These are phyloP conservation scores for Nasonia oneida DNA, from an alignment of 2,888 invertebrate species.

Conservation along the genomic window DNA sequence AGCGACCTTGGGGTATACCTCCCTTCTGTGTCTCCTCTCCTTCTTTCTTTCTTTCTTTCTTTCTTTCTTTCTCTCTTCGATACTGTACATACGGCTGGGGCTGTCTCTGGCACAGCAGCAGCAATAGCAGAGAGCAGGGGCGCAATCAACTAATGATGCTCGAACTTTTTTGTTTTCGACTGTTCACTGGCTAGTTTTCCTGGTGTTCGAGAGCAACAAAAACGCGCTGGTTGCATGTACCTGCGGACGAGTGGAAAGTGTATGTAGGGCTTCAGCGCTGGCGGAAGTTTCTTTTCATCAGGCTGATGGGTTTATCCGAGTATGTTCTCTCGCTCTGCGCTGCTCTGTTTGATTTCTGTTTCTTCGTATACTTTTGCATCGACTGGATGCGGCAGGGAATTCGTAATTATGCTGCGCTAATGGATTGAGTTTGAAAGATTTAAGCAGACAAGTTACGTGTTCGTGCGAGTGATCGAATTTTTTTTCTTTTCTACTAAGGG, in stretches of 20 bases:
- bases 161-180: slow-evolving; percentile 52
- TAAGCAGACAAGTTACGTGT: not conserved
- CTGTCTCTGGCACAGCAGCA: not conserved
- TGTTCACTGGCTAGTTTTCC: slow-evolving; percentile 44
- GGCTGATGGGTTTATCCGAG: slow-evolving; percentile 46
- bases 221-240: not conserved
- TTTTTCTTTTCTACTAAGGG: not conserved
- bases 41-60: slow-evolving; percentile 10
- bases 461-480: not conserved
- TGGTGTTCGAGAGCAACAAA: slow-evolving; percentile 45
- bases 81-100: not conserved
- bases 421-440: not conserved
- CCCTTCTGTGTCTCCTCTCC: not conserved
- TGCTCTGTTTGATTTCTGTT: not conserved
- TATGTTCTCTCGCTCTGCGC: not conserved
- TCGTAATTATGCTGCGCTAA: not conserved
- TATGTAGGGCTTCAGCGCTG: not conserved
- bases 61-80: not conserved
- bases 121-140: not conserved
- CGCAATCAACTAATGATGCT: slow-evolving; percentile 62
- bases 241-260: not conserved
- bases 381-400: not conserved
- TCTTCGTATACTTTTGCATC: not conserved
- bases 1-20: slow-evolving; percentile 49
- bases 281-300: slow-evolving; percentile 43